A percentile compares a stretch with the other conserved stretches of the same genome.
These are phyloP conservation scores for Diaprepes abbreviatus DNA, from an alignment of 2,888 invertebrate genomes.

Conservation along the genomic window DNA sequence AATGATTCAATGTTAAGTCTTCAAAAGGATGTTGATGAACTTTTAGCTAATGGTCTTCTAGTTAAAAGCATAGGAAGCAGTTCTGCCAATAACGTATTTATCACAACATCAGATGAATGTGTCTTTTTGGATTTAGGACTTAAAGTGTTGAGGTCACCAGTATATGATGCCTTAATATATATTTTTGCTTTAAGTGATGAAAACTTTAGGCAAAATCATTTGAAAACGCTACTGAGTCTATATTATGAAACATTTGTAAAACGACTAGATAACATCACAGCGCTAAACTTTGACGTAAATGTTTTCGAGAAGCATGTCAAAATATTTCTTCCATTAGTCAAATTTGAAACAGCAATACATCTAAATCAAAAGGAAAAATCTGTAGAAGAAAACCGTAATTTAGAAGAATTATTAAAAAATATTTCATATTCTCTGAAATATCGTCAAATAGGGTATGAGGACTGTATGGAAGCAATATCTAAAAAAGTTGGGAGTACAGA, in stretches of 20 bases:
- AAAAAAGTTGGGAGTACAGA: conserved; percentile 50
- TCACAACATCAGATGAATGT: background rate
- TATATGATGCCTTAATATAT: conserved; percentile 27
- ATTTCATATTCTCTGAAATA: conserved; percentile 7
- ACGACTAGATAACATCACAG: background rate
- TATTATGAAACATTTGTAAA: conserved; percentile 29
- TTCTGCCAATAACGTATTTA: background rate
- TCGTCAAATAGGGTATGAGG: background rate
- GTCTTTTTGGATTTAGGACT: background rate
- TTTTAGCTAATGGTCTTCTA: background rate
- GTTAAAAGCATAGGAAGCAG: background rate
- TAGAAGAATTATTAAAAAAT: too few relatives aligned
- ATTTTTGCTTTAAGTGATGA: conserved; percentile 11
- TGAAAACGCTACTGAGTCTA: conserved; percentile 21
- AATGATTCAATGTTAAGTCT: too few relatives aligned
- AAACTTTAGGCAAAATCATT: conserved; percentile 21
- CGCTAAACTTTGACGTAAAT: conserved; percentile 13
- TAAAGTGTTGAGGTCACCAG: conserved; percentile 9
- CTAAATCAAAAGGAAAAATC: too few relatives aligned
- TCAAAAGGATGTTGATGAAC: background rate
- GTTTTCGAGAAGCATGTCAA: conserved; percentile 19
- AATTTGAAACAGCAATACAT: too few relatives aligned
- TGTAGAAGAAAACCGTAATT: too few relatives aligned
- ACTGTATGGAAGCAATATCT: conserved; percentile 18
- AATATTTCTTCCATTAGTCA: too few relatives aligned